Evolutionary conservation across 2,888 invertebrate genomes (phyloP), one percentile per base, ranked within the genome.

Genomic region (Plutella xylostella): DNA sequence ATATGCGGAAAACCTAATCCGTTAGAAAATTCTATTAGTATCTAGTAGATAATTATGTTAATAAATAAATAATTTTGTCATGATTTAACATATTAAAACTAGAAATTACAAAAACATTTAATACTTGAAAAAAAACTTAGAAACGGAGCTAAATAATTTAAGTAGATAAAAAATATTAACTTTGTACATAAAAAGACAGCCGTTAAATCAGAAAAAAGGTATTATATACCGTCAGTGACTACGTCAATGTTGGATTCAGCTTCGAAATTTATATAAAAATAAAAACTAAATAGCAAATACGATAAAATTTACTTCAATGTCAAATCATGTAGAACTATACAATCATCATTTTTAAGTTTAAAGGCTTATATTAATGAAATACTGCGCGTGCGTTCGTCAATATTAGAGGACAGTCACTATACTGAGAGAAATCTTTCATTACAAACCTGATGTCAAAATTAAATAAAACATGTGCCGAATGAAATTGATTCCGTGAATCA

Each of bases 61-160:
- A 18, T 17, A 68, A 63, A 64, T 68, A 72, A 75, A 75, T 71
- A 77, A 76, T 72, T 74, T 73, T 80, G 78, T 80, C 79, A 79
- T 79, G 79, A 72, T 74, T 69, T 55, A 76, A 79, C 70, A 58
- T 64, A 65, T 61, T 65, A 72, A 57, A 65, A 54, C 65, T 72
- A 72, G 70, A 65, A 65, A 68, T 65, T 64, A 56, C 55, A 57
- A 65, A 58, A 66, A 61, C 61, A 63, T 63, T 72, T 77, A 77
- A 77, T 75, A 79, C 77, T 79, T 61, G 61, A 64, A 62, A 60
- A 58, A 55, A 43, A 30, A 43, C 53, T 12, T 14, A 14, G 7
- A 38, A 18, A 20, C n/a, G 12, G 15, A 28, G 19, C 17, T 15
- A 34, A 42, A 42, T 42, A 42, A 42, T 34, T 42, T 34, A 42